phyloP scores from a whole-genome alignment of 2,888 invertebrate species.

The Craniophora ligustri region DNA sequence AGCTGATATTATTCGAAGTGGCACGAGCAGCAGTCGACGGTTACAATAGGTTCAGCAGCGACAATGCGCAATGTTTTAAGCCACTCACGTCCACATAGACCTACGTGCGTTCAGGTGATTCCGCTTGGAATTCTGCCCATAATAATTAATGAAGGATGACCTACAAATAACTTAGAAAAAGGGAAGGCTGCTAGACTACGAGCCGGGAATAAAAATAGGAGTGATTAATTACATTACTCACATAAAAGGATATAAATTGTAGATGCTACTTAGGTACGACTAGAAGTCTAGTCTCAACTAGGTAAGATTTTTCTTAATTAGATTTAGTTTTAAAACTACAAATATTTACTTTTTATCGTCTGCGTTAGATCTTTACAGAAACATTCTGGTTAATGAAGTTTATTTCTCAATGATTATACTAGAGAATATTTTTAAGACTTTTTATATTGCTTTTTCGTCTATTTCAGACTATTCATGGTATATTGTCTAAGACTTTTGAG shows the following conservation, averaged over 20 bases:
- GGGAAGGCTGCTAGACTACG: conserved; percentile 39
- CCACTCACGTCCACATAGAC: conserved; percentile 33
- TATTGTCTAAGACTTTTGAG: no score
- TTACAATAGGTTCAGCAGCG: conserved; percentile 2
- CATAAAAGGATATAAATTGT: conserved; percentile 23
- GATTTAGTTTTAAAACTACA: not conserved
- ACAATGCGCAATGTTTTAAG: conserved; percentile 33
- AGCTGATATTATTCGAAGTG: not conserved
- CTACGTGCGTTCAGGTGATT: conserved; percentile 48
- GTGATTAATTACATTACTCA: conserved; percentile 30
- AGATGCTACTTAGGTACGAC: conserved; percentile 19
- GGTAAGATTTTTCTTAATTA: not conserved
- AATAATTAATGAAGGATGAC: conserved; percentile 45
- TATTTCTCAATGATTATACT: no score
- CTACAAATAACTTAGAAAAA: conserved; percentile 52
- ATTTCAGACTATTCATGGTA: no score
- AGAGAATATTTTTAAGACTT: no score
- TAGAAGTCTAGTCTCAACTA: not conserved
- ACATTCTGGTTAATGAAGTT: no score
- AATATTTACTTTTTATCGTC: not conserved
- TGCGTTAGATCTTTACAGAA: not conserved
- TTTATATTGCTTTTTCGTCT: no score
- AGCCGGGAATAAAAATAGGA: conserved; percentile 34
- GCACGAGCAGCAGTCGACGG: not conserved
- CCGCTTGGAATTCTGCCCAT: conserved; percentile 54